Percentiles rank a stretch among this genome's conserved stretches.
phyloP scores from a whole-genome alignment of 2,113 vertebrate genomes.

The Perccottus glenii region DNA sequence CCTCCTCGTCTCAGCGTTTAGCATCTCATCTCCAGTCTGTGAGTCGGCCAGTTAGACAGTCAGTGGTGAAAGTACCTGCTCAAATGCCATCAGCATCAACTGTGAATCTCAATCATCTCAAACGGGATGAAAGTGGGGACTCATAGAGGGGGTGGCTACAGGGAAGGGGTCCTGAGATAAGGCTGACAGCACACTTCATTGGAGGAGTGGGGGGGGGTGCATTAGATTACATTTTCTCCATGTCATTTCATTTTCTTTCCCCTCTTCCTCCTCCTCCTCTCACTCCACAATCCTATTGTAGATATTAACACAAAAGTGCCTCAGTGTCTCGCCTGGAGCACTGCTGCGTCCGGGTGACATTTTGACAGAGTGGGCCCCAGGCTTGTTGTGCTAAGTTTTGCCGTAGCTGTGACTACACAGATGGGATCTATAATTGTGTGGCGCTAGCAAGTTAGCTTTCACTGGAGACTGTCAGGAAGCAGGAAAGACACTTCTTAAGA shows the following conservation, averaged over 20 bases:
- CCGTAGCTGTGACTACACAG: constrained; percentile 46
- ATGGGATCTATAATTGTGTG: constrained; percentile 74
- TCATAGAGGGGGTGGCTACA: constrained; percentile 8
- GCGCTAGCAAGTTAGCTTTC: constrained; percentile 66
- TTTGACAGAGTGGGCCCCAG: constrained; percentile 67
- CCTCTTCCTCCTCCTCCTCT: constrained; percentile 6
- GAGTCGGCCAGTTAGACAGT: constrained; percentile 36
- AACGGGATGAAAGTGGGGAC: constrained; percentile 43
- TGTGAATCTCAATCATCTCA: constrained; percentile 74
- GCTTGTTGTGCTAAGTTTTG: constrained; percentile 62
- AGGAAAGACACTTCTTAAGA: constrained; percentile 65
- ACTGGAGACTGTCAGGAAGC: constrained; percentile 56
- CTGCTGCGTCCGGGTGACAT: constrained; percentile 64
- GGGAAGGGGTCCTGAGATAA: constrained; percentile 66
- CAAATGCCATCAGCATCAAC: constrained; percentile 75
- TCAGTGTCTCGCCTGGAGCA: constrained; percentile 61
- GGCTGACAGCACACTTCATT: constrained; percentile 79
- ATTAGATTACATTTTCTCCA: constrained; percentile 74
- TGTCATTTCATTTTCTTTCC: constrained; percentile 55
- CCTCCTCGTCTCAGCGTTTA: constrained; percentile 29
- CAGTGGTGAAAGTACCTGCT: constrained; percentile 51
- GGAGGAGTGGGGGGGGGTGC: constrained; percentile 36
- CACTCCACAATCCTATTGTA: constrained; percentile 49
- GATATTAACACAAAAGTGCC: constrained; percentile 63
- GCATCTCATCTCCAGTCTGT: constrained; percentile 23